Evolutionary conservation across 1,140 invertebrate species (phyloP), one percentile per base, ranked within the genome.

Genomic region (Neodiprion virginianus): DNA sequence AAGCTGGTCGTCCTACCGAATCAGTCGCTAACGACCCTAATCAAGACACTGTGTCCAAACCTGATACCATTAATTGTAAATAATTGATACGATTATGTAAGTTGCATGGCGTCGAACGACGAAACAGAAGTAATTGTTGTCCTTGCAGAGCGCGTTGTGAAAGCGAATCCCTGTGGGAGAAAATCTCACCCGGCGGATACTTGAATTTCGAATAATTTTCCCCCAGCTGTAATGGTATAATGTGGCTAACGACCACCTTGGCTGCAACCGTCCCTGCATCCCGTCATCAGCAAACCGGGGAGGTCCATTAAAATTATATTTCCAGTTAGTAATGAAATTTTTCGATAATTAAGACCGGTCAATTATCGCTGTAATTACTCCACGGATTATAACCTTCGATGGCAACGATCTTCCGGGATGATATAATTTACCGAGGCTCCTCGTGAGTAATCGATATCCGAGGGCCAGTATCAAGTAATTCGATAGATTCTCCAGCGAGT

Each of bases 61-160:
- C 72, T 79, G 82, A 82, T 80, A 77, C 79, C 79, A 83, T 83
- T 84, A 83, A 82, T 81, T 84, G 78, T 77, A 70, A 72, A 67
- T 69, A 47, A 53, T 50, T 53, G 3, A 73, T 48, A 23, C 28
- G 21, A 67, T 66, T 67, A 48, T 72, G 47, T 47, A 12, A 14
- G 23, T 67, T 67, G 7, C 10, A 70, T 8, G 48, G 61, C 2
- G 2, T 49, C 47, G 69, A 68, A 12, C 21, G 67, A n/a, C n/a
- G 67, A 8, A 68, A 68, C n/a, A 23, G 40, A 40, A 40, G 28
- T 11, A 8, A n/a, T 48, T 70, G 28, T 48, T 70, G 28, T 48
- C 28, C 69, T 40, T 17, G 40, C 10, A 47, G 50, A 47, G 50
- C 48, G n/a, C 73, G 71, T 71, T 28, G 28, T 48, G 48, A n/a